These are phyloP conservation scores for Cistogaster globosa DNA, from an alignment of 2,888 invertebrate genomes.

Conservation along the genomic window DNA sequence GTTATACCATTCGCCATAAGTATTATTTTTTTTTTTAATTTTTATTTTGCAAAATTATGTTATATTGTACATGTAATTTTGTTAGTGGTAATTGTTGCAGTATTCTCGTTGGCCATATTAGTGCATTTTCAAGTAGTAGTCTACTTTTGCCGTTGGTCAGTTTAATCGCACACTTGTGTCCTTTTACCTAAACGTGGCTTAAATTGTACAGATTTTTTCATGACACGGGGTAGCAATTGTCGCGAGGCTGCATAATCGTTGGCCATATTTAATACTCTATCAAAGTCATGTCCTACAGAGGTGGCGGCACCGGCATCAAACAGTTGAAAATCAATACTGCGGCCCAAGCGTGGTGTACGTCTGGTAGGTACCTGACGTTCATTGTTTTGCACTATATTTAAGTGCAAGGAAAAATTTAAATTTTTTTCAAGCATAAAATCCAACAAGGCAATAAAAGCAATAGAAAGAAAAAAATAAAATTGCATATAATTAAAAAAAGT, in stretches of 20 bases:
- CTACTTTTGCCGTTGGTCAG: conserved; percentile 14
- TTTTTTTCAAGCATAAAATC: conserved; percentile 17
- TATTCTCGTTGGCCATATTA: conserved; percentile 12
- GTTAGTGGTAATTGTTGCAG: conserved; percentile 20
- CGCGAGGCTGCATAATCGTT: conserved; percentile 74
- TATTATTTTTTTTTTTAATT: not conserved
- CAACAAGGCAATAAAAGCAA: conserved; percentile 22
- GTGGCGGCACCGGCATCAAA: conserved; percentile 63
- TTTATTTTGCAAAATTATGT: not conserved
- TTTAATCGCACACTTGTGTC: conserved; percentile 75
- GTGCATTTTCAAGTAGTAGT: conserved; percentile 18
- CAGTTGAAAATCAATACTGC: conserved; percentile 82
- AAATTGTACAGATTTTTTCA: conserved; percentile 83
- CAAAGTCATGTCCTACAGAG: conserved; percentile 44
- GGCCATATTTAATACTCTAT: conserved; percentile 69
- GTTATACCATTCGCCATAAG: not conserved
- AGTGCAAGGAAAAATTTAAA: conserved; percentile 6
- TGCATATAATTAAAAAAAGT: conserved; percentile 28
- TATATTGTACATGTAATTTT: not conserved
- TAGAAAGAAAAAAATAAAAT: not conserved
- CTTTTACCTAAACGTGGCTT: conserved; percentile 83
- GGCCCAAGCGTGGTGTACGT: conserved; percentile 84
- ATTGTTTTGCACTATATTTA: conserved; percentile 77
- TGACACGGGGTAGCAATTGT: conserved; percentile 84
- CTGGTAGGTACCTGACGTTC: conserved; percentile 75